Base-by-base conservation (phyloP, 2,888 invertebrate genomes). In the Brachycybe producta region DNA sequence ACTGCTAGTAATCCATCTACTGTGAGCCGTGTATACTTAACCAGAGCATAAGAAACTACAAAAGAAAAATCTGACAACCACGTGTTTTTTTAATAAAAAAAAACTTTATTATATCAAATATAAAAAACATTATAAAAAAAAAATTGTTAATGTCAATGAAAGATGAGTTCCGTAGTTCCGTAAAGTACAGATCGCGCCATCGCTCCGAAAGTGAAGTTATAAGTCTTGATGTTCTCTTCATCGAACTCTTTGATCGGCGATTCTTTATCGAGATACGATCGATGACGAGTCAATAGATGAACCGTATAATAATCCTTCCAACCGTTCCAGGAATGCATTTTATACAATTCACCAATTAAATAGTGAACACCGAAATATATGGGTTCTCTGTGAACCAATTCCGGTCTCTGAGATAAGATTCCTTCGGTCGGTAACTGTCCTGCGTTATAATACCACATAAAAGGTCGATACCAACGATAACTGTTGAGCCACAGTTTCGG, bases 371-470 rank as follows among this genome's bases (percentile, higher is more conserved):
- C 68, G 53, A 68, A 65, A 27, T 59, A 54, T 26, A 55, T 52
- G 15, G 58, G 59, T 7, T 64, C 67, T 23, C 65, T 58, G 50
- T 67, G 65, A 1, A 65, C 64, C 17, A 68, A 56, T 19, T 60
- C 49, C 3, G 68, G 67, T 17, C 57, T 53, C 21, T 58, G 56
- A 48, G 57, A 53, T 5, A 69, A 58, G 30, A 69, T 61, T 39
- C 58, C 58, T 49, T 62, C 56, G 0, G 67, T 67, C 2, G 69
- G 68, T 24, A 61, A 57, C 45, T 67, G 62, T 4, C 68, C 69
- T 8, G 67, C 68, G 58, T 69, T 69, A 54, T 66, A 68, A 54
- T 69, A 69, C 58, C 58, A 59, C 17, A 51, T 39, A 19, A 53
- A 51, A 26, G 58, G 54, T 26, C 49, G 39, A 54, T 68, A 68